These are phyloP conservation scores for Stegostoma tigrinum DNA, from an alignment of 2,113 vertebrate genomes.

Conservation along the genomic window DNA sequence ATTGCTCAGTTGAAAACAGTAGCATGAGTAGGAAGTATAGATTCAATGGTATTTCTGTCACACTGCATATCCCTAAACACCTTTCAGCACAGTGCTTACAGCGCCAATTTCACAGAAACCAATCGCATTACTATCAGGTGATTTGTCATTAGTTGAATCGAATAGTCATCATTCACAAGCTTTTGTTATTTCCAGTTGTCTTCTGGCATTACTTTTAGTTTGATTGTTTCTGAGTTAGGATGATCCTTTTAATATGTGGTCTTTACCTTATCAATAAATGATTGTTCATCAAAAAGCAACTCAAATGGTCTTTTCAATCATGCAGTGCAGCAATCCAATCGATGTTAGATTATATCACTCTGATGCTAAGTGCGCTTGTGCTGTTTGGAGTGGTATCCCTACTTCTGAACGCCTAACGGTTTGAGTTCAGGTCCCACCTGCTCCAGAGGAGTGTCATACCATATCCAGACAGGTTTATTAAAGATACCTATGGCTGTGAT, in stretches of 20 bases:
- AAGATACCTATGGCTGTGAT: neutral
- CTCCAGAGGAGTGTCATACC: too few relatives aligned
- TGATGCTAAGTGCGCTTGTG: too few relatives aligned
- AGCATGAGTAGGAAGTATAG: neutral
- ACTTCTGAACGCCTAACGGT: too few relatives aligned
- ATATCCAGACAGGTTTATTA: too few relatives aligned
- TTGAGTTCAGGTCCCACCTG: too few relatives aligned
- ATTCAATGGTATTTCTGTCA: neutral
- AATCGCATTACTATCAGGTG: neutral
- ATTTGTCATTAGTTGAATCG: slow-evolving; percentile 2
- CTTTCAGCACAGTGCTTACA: neutral
- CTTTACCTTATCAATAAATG: neutral
- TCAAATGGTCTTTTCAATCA: neutral
- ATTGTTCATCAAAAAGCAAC: neutral
- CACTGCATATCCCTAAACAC: neutral
- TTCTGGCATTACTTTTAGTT: neutral
- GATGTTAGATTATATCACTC: neutral
- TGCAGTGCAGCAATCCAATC: neutral
- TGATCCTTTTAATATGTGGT: neutral
- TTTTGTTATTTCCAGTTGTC: neutral
- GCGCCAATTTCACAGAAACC: neutral
- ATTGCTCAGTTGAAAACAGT: neutral
- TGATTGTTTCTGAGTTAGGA: neutral
- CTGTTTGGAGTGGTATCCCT: too few relatives aligned
- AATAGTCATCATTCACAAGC: neutral